These are phyloP conservation scores for Sebastiscus albofasciatus DNA, from an alignment of 2,797 vertebrate genomes.

Conservation along the genomic window DNA sequence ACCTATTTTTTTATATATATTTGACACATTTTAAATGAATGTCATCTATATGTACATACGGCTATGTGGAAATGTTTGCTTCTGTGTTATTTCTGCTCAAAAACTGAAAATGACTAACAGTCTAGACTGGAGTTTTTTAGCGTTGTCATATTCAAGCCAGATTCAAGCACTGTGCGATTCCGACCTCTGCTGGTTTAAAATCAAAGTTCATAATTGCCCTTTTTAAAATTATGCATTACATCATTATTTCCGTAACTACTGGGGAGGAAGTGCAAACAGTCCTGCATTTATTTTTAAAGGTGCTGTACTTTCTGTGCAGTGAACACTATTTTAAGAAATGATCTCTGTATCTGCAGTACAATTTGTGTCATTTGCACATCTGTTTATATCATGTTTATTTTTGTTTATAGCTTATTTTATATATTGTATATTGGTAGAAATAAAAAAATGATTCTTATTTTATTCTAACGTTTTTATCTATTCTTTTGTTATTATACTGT, in stretches of 20 bases:
- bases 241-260: slow-evolving; percentile 11
- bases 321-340: not conserved
- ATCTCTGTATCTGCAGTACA: not conserved
- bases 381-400: no score
- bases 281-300: not conserved
- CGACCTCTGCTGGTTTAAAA: slow-evolving; percentile 51
- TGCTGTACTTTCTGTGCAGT: not conserved
- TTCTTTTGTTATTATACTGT: no score
- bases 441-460: no score
- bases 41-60: not conserved
- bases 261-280: slow-evolving; percentile 11
- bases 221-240: not conserved
- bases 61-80: not conserved
- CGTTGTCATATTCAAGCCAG: no score
- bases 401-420: no score
- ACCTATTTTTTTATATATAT: not conserved
- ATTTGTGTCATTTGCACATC: not conserved
- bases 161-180: slow-evolving; percentile 36
- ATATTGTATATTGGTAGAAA: no score
- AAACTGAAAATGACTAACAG: not conserved
- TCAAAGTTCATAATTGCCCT: not conserved
- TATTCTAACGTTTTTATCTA: no score
- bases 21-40: not conserved
- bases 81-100: not conserved
- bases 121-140: not conserved